Conservation (phyloP, 2,888 invertebrate genomes). For the Cataglyphis rosenhaueri region DNA sequence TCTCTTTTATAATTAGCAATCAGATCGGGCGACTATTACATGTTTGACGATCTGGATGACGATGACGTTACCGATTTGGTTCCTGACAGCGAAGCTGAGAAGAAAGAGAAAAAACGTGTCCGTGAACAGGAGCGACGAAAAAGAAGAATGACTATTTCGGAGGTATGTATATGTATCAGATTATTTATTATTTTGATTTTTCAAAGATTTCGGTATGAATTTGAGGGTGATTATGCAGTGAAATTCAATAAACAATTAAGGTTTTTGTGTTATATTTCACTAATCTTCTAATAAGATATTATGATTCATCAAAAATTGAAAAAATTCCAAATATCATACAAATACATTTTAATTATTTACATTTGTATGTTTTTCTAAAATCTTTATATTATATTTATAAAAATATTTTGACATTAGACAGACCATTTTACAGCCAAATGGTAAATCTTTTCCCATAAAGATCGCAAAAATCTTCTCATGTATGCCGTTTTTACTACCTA, state of each 20-base stretch:
- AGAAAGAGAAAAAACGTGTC: slow-evolving; percentile 86
- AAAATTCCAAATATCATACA: slow-evolving; percentile 13
- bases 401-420: neutral
- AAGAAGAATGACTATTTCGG: slow-evolving; percentile 86
- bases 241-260: slow-evolving; percentile 34
- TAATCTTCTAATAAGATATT: slow-evolving; percentile 56
- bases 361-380: neutral
- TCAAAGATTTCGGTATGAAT: slow-evolving; percentile 31
- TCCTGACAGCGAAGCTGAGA: slow-evolving; percentile 87
- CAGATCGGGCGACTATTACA: slow-evolving; percentile 99
- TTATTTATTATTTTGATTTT: neutral
- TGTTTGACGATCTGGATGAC: slow-evolving; percentile 98
- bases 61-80: slow-evolving; percentile 89
- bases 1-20: slow-evolving; percentile 90
- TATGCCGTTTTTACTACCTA: slow-evolving; percentile 38
- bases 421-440: neutral
- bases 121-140: slow-evolving; percentile 80
- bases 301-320: slow-evolving; percentile 33
- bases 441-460: slow-evolving; percentile 27
- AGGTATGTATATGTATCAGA: slow-evolving; percentile 67
- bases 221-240: slow-evolving; percentile 61
- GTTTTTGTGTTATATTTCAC: slow-evolving; percentile 42
- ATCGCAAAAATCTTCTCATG: slow-evolving; percentile 51
- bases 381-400: neutral
- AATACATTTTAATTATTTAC: neutral